Percentiles rank a stretch among this genome's conserved stretches.
Conservation (phyloP, 2,888 invertebrate genomes). For the Liopterus haemorrhoidalis region DNA sequence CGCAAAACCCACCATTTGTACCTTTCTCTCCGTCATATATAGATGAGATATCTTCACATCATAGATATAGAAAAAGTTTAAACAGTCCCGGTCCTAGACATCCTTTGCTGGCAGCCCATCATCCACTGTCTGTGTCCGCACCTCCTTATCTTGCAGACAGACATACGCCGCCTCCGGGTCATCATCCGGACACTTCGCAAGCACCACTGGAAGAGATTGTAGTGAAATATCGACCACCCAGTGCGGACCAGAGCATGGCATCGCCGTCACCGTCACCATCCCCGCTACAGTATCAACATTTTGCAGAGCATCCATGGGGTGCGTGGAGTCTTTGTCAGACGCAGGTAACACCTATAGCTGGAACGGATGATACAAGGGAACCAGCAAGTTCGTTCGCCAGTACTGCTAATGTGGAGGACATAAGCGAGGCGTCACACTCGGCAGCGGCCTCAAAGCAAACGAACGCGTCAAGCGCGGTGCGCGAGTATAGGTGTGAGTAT, state of each 20-base stretch:
- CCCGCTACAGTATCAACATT: conserved; percentile 39
- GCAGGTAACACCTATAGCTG: conserved; percentile 50
- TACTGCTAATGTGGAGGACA: conserved; percentile 24
- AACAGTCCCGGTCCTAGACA: conserved; percentile 45
- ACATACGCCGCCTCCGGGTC: conserved; percentile 53
- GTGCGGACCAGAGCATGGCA: conserved; percentile 57
- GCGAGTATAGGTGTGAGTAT: conserved; percentile 83
- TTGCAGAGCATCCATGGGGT: conserved; percentile 53
- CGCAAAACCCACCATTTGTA: conserved; percentile 81
- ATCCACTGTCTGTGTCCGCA: conserved; percentile 66
- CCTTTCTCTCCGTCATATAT: conserved; percentile 72
- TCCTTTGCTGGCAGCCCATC: conserved; percentile 57
- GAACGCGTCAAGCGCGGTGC: conserved; percentile 51
- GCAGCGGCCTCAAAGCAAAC: neutral
- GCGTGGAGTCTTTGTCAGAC: conserved; percentile 61
- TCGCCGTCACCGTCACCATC: conserved; percentile 44
- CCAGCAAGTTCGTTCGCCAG: conserved; percentile 38
- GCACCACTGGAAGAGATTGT: conserved; percentile 52
- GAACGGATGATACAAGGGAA: conserved; percentile 33
- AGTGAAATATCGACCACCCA: conserved; percentile 60
- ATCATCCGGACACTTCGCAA: conserved; percentile 43
- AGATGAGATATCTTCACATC: conserved; percentile 61
- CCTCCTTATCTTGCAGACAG: conserved; percentile 64
- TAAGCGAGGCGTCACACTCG: conserved; percentile 23
- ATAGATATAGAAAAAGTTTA: conserved; percentile 54